A percentile compares a stretch with the other conserved stretches of the same genome.
phyloP scores from a whole-genome alignment of 2,797 vertebrate species.

The Melanogrammus aeglefinus region DNA sequence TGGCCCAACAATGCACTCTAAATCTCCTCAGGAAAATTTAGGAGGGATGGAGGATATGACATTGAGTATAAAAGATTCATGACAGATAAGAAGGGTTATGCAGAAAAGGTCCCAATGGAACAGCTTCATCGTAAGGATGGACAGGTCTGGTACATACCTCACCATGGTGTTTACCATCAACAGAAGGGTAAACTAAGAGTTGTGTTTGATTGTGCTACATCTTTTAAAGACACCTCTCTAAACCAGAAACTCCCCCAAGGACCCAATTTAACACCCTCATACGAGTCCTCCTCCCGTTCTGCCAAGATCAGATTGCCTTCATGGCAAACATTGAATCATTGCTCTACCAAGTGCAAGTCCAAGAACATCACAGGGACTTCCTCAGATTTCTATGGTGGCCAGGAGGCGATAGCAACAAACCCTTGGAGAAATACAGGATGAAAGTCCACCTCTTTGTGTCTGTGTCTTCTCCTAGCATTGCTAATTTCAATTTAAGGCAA shows the following conservation, averaged over 20 bases:
- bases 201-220: not conserved
- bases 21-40: not conserved
- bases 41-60: not conserved
- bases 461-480: not conserved
- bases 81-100: not conserved
- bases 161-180: not conserved
- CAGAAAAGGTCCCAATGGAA: not conserved
- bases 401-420: not conserved
- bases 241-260: not conserved
- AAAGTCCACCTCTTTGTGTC: not conserved
- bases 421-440: not conserved
- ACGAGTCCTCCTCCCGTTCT: not conserved
- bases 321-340: not conserved
- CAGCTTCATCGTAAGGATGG: not conserved
- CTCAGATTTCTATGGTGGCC: not conserved
- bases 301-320: not conserved
- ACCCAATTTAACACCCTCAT: not conserved
- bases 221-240: not conserved
- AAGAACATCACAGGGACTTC: not conserved
- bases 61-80: constrained; percentile 1
- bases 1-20: not conserved
- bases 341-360: not conserved
- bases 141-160: not conserved
- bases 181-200: not conserved
- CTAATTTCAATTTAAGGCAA: no score